phyloP scores from a whole-genome alignment of 2,797 vertebrate species.

The Xiphophorus birchmanni region DNA sequence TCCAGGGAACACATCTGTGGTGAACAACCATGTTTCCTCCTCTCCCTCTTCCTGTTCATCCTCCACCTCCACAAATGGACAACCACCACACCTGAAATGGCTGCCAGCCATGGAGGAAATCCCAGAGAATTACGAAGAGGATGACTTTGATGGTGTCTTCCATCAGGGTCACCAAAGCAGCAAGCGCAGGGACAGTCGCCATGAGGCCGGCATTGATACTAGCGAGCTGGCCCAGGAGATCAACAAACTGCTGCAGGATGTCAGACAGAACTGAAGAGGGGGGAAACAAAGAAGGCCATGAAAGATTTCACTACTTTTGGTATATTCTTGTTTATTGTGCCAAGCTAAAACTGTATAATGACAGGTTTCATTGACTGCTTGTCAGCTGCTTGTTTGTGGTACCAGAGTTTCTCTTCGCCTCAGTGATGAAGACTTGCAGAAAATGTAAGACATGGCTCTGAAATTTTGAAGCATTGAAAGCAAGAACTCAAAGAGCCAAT shows the following conservation, averaged over 20 bases:
- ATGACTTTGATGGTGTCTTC: conserved; percentile 93
- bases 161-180: conserved; percentile 83
- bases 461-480: conserved; percentile 53
- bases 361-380: conserved; percentile 50
- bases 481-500: conserved; percentile 33
- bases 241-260: conserved; percentile 96
- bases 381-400: conserved; percentile 51
- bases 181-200: conserved; percentile 84
- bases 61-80: conserved; percentile 70
- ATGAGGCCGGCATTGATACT: conserved; percentile 90
- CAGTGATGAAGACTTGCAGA: conserved; percentile 28
- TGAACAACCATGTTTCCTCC: conserved; percentile 57
- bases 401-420: conserved; percentile 52
- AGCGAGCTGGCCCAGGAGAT: conserved; percentile 97
- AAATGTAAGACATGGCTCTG: conserved; percentile 45
- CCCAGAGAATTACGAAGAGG: conserved; percentile 96
- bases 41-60: conserved; percentile 49
- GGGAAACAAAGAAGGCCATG: background rate
- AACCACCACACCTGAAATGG: conserved; percentile 90
- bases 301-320: conserved; percentile 41
- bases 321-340: conserved; percentile 54
- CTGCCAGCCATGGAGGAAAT: conserved; percentile 99
- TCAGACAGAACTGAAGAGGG: conserved; percentile 87
- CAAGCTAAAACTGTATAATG: conserved; percentile 49
- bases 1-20: conserved; percentile 78